Evolutionary conservation across 64 coral and sea anemone genomes (phyloP).

Genomic region (Porites australiensis): DNA sequence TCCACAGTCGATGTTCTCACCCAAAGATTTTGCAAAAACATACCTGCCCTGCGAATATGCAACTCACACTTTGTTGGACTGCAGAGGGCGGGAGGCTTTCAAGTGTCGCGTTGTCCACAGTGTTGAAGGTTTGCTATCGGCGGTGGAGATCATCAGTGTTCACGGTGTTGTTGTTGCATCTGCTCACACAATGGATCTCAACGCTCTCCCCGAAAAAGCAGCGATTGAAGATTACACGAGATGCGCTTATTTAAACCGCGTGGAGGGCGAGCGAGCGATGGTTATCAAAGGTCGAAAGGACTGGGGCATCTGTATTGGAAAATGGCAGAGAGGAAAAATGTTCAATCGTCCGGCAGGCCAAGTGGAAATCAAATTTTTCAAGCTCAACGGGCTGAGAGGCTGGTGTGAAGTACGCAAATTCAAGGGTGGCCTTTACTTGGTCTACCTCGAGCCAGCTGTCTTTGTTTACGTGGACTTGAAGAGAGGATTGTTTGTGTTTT

Average conservation of each 20-base stretch:
- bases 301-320: slow-evolving; percentile 58
- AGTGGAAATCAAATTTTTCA: slow-evolving; percentile 28
- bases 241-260: neutral
- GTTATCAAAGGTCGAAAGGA: slow-evolving; percentile 50
- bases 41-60: slow-evolving; percentile 48
- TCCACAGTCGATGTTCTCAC: slow-evolving; percentile 1
- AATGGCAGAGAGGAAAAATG: slow-evolving; percentile 26
- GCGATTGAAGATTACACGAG: neutral
- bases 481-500: neutral
- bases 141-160: slow-evolving; percentile 49
- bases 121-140: slow-evolving; percentile 27
- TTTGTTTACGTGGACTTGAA: slow-evolving; percentile 13
- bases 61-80: slow-evolving; percentile 25
- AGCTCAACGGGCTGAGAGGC: neutral
- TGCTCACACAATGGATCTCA: slow-evolving; percentile 10
- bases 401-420: slow-evolving; percentile 53
- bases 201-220: slow-evolving; percentile 10
- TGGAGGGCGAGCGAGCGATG: slow-evolving; percentile 54
- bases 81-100: slow-evolving; percentile 15
- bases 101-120: slow-evolving; percentile 34
- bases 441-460: neutral
- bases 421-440: neutral
- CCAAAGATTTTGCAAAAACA: neutral
- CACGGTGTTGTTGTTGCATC: slow-evolving; percentile 27
- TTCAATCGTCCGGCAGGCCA: neutral